phyloP scores from a whole-genome alignment of 2,888 invertebrate species.

The Synergus gifuensis region DNA sequence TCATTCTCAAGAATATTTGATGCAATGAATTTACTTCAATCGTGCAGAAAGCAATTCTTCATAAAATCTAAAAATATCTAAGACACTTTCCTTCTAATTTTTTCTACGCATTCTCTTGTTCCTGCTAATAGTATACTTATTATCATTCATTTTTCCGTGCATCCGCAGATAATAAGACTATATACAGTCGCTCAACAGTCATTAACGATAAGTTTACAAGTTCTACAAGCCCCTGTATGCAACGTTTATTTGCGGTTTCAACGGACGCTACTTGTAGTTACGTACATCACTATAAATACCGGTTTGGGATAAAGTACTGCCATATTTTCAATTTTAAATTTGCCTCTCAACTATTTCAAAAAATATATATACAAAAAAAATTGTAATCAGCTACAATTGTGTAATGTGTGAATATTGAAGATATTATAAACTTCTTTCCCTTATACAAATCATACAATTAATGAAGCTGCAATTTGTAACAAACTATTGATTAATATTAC shows the following conservation, averaged over 20 bases:
- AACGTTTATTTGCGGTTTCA: constrained; percentile 47
- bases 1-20: constrained; percentile 55
- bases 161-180: constrained; percentile 47
- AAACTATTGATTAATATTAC: neutral
- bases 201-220: constrained; percentile 61
- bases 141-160: constrained; percentile 37
- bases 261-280: constrained; percentile 52
- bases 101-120: neutral
- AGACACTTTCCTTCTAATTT: no score
- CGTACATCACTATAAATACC: constrained; percentile 54
- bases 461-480: neutral
- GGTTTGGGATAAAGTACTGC: constrained; percentile 51
- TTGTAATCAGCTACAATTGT: neutral
- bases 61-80: no score
- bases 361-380: neutral
- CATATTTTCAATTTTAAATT: constrained; percentile 55
- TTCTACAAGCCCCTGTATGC: constrained; percentile 50
- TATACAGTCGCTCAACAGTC: constrained; percentile 52
- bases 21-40: constrained; percentile 51
- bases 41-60: no score
- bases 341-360: constrained; percentile 35
- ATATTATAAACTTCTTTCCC: neutral
- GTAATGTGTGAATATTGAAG: neutral
- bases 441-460: neutral
- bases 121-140: neutral